Percentiles rank a stretch among this genome's conserved stretches.
Conservation (phyloP, 2,113 vertebrate species). For the Oenanthe oenanthe region DNA sequence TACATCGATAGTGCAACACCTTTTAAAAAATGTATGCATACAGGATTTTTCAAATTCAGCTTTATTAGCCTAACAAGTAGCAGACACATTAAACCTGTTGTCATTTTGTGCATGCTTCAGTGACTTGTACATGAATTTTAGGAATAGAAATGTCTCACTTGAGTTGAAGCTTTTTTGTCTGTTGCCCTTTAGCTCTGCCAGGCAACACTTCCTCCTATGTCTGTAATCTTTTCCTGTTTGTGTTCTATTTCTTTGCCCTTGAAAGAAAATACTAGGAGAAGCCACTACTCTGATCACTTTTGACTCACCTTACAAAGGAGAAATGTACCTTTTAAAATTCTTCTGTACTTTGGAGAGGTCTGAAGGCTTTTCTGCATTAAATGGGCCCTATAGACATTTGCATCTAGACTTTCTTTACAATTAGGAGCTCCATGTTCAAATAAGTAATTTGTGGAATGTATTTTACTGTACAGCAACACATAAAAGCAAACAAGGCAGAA, state of each 20-base stretch:
- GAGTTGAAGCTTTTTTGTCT: neutral
- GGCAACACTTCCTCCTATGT: neutral
- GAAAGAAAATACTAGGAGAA: neutral
- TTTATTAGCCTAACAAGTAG: neutral
- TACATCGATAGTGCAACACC: neutral
- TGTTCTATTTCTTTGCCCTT: neutral
- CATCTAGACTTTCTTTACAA: neutral
- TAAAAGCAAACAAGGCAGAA: neutral
- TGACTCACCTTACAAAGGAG: neutral
- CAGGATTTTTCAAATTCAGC: neutral
- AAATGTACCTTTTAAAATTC: neutral
- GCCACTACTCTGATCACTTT: neutral
- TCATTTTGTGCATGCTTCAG: neutral
- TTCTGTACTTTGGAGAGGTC: neutral
- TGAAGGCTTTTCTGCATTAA: neutral
- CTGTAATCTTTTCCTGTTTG: conserved; percentile 23
- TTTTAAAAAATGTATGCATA: neutral
- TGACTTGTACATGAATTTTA: neutral
- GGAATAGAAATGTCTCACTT: neutral
- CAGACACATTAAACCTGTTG: neutral
- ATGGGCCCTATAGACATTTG: neutral
- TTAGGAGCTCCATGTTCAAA: neutral
- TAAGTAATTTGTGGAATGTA: neutral
- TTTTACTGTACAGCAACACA: neutral
- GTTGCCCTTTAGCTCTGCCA: neutral